Evolutionary conservation across 2,113 vertebrate species (phyloP), one percentile per base, ranked within the genome.

Genomic region (Labrus mixtus): DNA sequence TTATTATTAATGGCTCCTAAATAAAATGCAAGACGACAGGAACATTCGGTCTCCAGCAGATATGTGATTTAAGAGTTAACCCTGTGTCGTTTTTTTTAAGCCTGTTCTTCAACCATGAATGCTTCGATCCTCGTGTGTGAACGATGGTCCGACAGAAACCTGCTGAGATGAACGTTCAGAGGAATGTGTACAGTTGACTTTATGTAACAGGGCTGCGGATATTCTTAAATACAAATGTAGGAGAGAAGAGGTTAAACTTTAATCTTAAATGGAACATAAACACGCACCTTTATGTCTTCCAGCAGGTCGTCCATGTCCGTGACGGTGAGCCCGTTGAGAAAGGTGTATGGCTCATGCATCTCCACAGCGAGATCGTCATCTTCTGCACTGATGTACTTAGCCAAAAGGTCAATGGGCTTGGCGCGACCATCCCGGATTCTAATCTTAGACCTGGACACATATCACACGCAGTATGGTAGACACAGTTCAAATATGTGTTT

Each of bases 321-420:
- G 48, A 96, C 96, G 0, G 98, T 99, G 33, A 99, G 94, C 15
- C 97, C 98, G 0, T 96, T 99, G 61, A 99, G 95, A 82, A 99
- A 99, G 0, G 97, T 98, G 75, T 99, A 99, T 0, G 98, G 98
- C 69, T 99, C 98, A 0, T 99, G 98, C 98, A 99, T 99, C 90
- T 99, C 97, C 80, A 99, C 97, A 0, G 97, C 97, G 68, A 99
- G 92, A 87, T 99, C 98, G 0, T 99, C 98, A 0, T 99, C 98
- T 83, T 99, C 98, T 0, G 98, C 97, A 0, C 97, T 98, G 94
- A 99, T 98, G 88, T 99, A 99, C 83, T 98, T 99, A 4, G 98
- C 98, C 88, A 99, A 79, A 46, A 99, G 95, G 85, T 99, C 98
- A 0, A 99, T 99, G 20, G 98, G 98, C 50, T 99, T 99, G 0